Conservation (phyloP, 2,888 invertebrate species). For the Eurois occulta region DNA sequence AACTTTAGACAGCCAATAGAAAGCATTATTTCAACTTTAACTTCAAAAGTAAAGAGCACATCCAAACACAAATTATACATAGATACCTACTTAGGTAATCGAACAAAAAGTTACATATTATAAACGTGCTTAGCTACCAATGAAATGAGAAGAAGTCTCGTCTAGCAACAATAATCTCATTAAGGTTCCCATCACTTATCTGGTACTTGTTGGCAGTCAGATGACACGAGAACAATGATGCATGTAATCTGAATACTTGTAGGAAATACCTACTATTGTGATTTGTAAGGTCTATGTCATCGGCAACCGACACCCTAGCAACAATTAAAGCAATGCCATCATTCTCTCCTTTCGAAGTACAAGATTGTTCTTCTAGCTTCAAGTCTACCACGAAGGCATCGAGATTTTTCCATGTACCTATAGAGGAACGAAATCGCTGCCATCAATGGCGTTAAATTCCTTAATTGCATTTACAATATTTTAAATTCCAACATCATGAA, state of each 20-base stretch:
- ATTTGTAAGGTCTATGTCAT: constrained; percentile 30
- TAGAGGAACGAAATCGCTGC: background rate
- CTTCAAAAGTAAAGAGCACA: background rate
- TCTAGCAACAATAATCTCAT: constrained; percentile 44
- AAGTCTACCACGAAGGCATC: background rate
- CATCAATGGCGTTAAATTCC: constrained; percentile 7
- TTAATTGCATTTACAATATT: constrained; percentile 16
- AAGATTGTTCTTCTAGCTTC: background rate
- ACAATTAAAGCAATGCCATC: constrained; percentile 31
- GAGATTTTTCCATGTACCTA: background rate
- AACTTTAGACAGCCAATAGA: constrained; percentile 11
- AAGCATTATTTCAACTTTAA: constrained; percentile 3
- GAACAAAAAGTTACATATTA: constrained; percentile 5
- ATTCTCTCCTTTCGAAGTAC: constrained; percentile 32
- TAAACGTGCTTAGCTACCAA: constrained; percentile 21
- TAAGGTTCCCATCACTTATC: constrained; percentile 48
- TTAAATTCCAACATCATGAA: background rate
- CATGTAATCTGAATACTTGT: constrained; percentile 51
- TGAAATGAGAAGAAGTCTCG: background rate
- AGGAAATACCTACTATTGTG: constrained; percentile 45
- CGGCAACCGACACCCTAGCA: constrained; percentile 52
- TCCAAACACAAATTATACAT: background rate
- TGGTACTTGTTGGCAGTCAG: constrained; percentile 33
- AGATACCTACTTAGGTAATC: background rate
- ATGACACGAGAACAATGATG: constrained; percentile 43